A percentile compares a stretch with the other conserved stretches of the same genome.
Evolutionary conservation across 23 tunicate genomes (phyloP).

Genomic region (Diplosoma virens): DNA sequence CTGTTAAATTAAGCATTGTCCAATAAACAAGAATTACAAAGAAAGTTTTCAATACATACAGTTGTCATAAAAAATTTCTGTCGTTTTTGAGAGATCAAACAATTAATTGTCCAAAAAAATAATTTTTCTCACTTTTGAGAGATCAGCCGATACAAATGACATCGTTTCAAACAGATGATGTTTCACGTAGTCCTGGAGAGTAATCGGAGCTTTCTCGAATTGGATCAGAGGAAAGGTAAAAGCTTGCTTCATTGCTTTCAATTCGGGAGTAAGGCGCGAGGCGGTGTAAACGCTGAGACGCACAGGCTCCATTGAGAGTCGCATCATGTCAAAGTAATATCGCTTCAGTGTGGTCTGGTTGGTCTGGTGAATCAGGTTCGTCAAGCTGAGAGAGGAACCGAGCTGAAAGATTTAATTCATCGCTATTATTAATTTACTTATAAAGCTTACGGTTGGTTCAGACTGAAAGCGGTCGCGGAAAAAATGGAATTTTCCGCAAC

Average conservation of each 20-base stretch:
- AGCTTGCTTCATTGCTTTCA: constrained; percentile 69
- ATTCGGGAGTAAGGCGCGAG: constrained; percentile 49
- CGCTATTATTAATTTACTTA: too few species aligned
- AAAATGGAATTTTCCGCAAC: too few species aligned
- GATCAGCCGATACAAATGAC: constrained; percentile 62
- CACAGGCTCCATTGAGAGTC: constrained; percentile 44
- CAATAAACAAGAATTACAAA: too few species aligned
- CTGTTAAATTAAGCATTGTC: too few species aligned
- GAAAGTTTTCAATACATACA: too few species aligned
- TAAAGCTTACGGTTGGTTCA: too few species aligned
- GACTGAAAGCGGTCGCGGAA: too few species aligned
- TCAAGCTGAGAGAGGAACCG: background rate
- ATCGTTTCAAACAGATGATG: constrained; percentile 80
- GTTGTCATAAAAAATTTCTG: too few species aligned
- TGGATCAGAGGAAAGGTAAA: constrained; percentile 54
- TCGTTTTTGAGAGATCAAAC: too few species aligned
- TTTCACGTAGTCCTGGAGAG: constrained; percentile 63
- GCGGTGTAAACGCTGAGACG: constrained; percentile 64
- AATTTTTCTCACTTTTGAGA: constrained; percentile 58
- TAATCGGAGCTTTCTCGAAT: constrained; percentile 85
- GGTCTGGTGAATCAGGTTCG: background rate
- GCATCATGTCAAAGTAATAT: constrained; percentile 69
- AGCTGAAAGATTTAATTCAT: constrained; percentile 4
- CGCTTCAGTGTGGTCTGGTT: constrained; percentile 34
- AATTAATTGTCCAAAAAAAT: too few species aligned